Percentiles rank a stretch among this genome's conserved stretches.
Conservation (phyloP, 2,113 vertebrate species). For the Mormyrus iriodes region DNA sequence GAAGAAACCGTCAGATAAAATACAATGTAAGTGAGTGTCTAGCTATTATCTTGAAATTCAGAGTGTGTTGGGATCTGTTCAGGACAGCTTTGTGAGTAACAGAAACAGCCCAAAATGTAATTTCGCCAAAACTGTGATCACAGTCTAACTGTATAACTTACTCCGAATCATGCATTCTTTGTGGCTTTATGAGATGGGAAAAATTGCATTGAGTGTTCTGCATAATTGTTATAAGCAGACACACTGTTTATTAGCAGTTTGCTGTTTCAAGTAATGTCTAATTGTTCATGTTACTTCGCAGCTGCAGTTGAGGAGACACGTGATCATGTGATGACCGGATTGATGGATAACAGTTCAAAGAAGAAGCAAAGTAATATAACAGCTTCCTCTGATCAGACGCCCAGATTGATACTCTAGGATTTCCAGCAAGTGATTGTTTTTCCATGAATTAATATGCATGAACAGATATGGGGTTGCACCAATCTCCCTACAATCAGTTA, state of each 20-base stretch:
- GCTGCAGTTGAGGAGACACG: rapidly evolving
- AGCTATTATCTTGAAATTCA: not conserved
- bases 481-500: not conserved
- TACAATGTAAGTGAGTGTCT: not conserved
- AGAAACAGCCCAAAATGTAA: not conserved
- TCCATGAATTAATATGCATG: not conserved
- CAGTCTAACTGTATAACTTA: not conserved
- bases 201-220: not conserved
- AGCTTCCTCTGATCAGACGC: not conserved
- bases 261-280: not conserved
- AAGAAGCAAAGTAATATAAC: not conserved
- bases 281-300: not conserved
- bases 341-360: not conserved
- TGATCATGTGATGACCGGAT: rapidly evolving
- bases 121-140: not conserved
- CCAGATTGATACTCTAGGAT: not conserved
- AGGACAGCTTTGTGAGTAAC: not conserved
- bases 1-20: no score
- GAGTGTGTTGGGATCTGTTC: not conserved
- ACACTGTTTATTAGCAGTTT: not conserved
- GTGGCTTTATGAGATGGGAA: not conserved
- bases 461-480: not conserved
- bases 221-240: not conserved
- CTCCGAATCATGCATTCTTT: not conserved
- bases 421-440: not conserved